phyloP scores from a whole-genome alignment of 2,888 invertebrate genomes.

The Conomelus anceps region DNA sequence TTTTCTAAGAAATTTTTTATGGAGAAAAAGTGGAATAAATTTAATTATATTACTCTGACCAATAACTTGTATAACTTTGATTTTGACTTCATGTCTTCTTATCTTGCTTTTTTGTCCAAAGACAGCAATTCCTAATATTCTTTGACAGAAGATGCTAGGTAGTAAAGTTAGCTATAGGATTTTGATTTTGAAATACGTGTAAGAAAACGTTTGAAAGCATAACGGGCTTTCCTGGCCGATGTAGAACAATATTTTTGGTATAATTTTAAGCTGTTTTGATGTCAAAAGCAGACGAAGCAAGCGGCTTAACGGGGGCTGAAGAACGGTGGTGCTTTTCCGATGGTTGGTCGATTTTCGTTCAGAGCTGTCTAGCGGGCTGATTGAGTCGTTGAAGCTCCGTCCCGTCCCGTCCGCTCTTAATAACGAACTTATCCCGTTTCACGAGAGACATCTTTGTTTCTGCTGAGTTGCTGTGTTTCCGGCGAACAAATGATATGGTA shows the following conservation, averaged over 20 bases:
- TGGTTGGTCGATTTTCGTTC: not conserved
- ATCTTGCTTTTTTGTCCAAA: not conserved
- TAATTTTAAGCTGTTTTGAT: slow-evolving; percentile 4
- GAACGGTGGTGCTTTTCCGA: not conserved
- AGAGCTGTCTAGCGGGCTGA: not conserved
- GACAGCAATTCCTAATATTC: not conserved
- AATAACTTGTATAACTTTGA: too few species aligned
- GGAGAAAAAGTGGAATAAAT: too few species aligned
- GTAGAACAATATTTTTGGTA: slow-evolving; percentile 4
- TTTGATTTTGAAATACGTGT: not conserved
- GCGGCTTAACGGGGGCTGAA: not conserved
- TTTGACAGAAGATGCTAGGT: not conserved
- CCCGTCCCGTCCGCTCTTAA: too few species aligned
- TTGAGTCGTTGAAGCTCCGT: too few species aligned
- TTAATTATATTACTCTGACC: too few species aligned
- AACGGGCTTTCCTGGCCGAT: not conserved
- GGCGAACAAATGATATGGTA: slow-evolving; percentile 32
- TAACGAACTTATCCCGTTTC: not conserved
- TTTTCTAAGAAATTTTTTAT: too few species aligned
- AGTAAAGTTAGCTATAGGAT: not conserved
- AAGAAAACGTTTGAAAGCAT: not conserved
- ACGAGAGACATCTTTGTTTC: slow-evolving; percentile 10
- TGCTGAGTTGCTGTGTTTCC: slow-evolving; percentile 14
- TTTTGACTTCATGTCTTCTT: too few species aligned
- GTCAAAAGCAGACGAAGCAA: not conserved